phyloP scores from a whole-genome alignment of 2,113 vertebrate species.

The Epinephelus cyanopodus region DNA sequence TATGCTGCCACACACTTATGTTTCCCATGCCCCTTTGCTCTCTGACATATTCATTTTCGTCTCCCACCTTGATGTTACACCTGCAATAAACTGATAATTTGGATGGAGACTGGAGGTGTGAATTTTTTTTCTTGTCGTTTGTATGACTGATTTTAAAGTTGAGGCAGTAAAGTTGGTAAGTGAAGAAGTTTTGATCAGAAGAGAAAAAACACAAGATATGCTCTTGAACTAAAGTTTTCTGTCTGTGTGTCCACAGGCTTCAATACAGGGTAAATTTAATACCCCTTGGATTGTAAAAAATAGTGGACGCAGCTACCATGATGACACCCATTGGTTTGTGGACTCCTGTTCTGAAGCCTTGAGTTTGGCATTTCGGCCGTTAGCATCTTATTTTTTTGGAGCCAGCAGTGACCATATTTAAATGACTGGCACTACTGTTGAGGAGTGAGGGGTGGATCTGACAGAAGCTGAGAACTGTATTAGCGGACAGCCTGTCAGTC shows the following conservation, averaged over 20 bases:
- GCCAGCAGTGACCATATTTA: no score
- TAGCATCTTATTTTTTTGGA: not conserved
- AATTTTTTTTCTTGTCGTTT: constrained; percentile 16
- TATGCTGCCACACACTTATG: constrained; percentile 15
- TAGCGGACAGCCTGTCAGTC: no score
- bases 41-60: constrained; percentile 54
- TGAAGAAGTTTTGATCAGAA: not conserved
- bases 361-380: no score
- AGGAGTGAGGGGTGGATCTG: no score
- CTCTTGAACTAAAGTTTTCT: not conserved
- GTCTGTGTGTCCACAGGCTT: not conserved
- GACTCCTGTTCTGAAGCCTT: no score
- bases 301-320: no score
- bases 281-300: no score
- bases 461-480: no score
- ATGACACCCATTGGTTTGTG: no score
- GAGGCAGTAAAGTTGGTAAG: not conserved
- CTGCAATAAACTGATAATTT: constrained; percentile 65
- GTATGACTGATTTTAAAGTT: constrained; percentile 17
- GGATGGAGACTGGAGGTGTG: constrained; percentile 3
- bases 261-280: not conserved
- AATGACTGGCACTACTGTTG: not conserved
- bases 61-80: constrained; percentile 56
- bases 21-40: constrained; percentile 17
- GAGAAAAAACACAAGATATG: no score